Percentiles rank a stretch among this genome's conserved stretches.
Evolutionary conservation across 2,888 invertebrate species (phyloP).

Genomic region (Athrips mouffetella): DNA sequence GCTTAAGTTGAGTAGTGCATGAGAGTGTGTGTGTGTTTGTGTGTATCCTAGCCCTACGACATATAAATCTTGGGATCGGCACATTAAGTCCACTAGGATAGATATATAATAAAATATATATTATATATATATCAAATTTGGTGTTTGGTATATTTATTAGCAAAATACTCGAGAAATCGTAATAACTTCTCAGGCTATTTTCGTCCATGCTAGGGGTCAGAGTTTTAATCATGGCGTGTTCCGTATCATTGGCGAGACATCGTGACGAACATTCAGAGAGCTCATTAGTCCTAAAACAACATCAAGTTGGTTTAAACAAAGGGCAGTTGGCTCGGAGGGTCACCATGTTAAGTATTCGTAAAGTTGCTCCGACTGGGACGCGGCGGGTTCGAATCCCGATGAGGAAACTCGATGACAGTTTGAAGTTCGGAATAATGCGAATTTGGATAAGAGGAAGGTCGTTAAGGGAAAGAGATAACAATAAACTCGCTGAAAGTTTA

Average conservation of each 20-base stretch:
- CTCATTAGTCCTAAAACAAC: slow-evolving; percentile 68
- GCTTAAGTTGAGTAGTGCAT: too few species aligned
- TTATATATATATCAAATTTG: too few species aligned
- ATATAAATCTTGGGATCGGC: too few species aligned
- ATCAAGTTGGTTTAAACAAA: slow-evolving; percentile 52
- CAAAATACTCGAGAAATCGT: too few species aligned
- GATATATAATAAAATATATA: too few species aligned
- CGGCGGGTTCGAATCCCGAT: slow-evolving; percentile 27
- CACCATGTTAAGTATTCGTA: slow-evolving; percentile 32
- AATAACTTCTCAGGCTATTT: too few species aligned
- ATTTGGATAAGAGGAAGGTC: slow-evolving; percentile 8
- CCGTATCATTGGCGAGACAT: slow-evolving; percentile 35
- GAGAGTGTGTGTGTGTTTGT: too few species aligned
- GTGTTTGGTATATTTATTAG: too few species aligned
- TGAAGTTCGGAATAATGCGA: slow-evolving; percentile 22
- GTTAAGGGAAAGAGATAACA: slow-evolving; percentile 3
- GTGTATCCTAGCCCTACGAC: too few species aligned
- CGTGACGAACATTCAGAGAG: slow-evolving; percentile 51
- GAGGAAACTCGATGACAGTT: slow-evolving; percentile 23
- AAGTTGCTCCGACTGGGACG: slow-evolving; percentile 27
- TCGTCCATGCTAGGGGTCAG: too few species aligned
- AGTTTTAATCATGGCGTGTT: slow-evolving; percentile 21
- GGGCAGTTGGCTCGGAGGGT: slow-evolving; percentile 36
- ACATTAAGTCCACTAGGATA: too few species aligned
- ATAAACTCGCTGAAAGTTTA: background rate